Conservation (phyloP, 2,113 vertebrate species). For the Barbus barbus region DNA sequence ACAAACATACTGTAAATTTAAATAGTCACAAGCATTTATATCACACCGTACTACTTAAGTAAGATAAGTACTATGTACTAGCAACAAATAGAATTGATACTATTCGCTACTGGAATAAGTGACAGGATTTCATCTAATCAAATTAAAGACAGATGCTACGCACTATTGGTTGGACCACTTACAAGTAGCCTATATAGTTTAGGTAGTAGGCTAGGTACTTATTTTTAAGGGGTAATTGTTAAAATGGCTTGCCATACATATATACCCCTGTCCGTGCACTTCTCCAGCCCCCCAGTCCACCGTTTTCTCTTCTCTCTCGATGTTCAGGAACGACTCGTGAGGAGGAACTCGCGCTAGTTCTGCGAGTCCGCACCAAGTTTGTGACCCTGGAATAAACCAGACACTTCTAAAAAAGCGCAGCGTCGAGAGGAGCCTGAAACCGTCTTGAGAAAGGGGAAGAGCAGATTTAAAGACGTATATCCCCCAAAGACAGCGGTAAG, state of each 20-base stretch:
- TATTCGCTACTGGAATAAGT: too few species aligned
- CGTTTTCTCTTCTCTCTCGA: conserved; percentile 6
- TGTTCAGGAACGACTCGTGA: conserved; percentile 59
- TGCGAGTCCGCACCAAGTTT: conserved; percentile 55
- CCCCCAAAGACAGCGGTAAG: conserved; percentile 72
- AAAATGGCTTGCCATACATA: conserved; percentile 21
- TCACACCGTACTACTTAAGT: too few species aligned
- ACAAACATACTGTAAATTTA: too few species aligned
- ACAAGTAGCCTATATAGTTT: too few species aligned
- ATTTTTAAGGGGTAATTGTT: background rate
- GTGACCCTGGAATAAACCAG: conserved; percentile 53
- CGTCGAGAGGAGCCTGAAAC: conserved; percentile 13
- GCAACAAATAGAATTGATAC: too few species aligned
- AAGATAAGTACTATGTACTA: too few species aligned
- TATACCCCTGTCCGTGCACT: conserved; percentile 21
- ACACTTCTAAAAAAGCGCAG: conserved; percentile 30
- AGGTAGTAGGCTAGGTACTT: background rate
- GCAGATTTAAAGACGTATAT: conserved; percentile 41
- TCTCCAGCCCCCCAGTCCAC: background rate
- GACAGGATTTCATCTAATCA: too few species aligned
- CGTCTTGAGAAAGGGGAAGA: conserved; percentile 59
- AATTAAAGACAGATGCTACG: too few species aligned
- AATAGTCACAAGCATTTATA: too few species aligned
- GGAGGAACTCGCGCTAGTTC: conserved; percentile 57
- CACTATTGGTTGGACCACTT: too few species aligned